These are phyloP conservation scores for Acyrthosiphon pisum DNA, from an alignment of 1,140 invertebrate genomes.

Conservation along the genomic window DNA sequence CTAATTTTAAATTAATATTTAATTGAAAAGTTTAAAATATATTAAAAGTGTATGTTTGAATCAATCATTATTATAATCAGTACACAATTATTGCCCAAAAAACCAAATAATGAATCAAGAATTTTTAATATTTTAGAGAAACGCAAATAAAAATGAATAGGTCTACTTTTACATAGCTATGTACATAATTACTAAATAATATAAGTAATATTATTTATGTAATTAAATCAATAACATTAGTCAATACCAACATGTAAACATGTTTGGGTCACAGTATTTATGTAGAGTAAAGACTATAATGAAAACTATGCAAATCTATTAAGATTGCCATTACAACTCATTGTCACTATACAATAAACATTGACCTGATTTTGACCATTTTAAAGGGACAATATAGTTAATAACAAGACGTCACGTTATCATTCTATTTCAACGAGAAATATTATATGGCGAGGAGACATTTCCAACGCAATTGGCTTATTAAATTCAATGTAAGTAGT, in stretches of 20 bases:
- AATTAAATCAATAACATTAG: conserved; percentile 3
- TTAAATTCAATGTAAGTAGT: not conserved
- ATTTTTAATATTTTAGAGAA: not conserved
- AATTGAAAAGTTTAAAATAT: not conserved
- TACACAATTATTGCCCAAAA: not conserved
- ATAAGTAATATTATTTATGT: not conserved
- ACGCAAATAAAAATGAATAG: not conserved
- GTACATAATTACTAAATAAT: not conserved
- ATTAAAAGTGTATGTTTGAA: not conserved
- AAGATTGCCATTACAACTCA: not conserved
- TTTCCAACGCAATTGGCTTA: not conserved
- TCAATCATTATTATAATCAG: not conserved
- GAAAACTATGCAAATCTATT: conserved; percentile 3
- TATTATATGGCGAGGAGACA: not conserved
- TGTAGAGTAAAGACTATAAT: not conserved
- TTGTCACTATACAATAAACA: not conserved
- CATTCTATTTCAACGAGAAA: not conserved
- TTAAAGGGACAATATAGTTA: not conserved
- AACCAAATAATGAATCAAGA: not conserved
- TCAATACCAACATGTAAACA: not conserved
- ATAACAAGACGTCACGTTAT: not conserved
- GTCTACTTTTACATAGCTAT: not conserved
- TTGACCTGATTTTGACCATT: conserved; percentile 8
- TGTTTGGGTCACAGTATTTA: not conserved
- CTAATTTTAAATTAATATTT: not conserved